Base-by-base conservation (phyloP, 2,113 vertebrate species). In the Dasyurus viverrinus region DNA sequence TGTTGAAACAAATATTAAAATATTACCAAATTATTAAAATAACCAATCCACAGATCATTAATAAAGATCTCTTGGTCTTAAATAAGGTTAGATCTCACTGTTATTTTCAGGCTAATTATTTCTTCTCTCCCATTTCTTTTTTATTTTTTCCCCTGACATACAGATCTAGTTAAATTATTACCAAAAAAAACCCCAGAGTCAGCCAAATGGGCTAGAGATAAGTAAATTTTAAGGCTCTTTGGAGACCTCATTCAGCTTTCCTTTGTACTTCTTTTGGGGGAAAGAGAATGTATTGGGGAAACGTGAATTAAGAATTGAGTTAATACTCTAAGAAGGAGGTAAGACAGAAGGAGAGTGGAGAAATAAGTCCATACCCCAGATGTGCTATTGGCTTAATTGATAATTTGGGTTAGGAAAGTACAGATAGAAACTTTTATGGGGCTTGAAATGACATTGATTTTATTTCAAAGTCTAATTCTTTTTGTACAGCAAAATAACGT, bases 361-460 rank as follows among this genome's bases (percentile, higher is more conserved):
- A 23, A 84, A 84, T 42, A 6, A 84, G 16, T 10, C 57, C n/a
- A 7, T 84, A 84, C 5, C n/a, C 68, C n/a, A 84, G 36, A 84
- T 84, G n/a, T 84, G n/a, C 68, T 42, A n/a, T 84, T 84, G 68
- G 19, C 68, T 84, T 84, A 84, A 84, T 42, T 42, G 42, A 42
- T 42, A 42, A 1, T n/a, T 84, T 84, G 68, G n/a, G n/a, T 91
- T 90, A 92, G 93, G 30, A 30, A 53, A 27, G n/a, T 89, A 36
- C 30, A 46, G 53, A 19, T 36, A 89, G 54, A 54, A 84, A 93
- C 68, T 90, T 27, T 60, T 60, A 8, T 94, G 93, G 95, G 53
- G 84, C 95, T 68, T n/a, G 93, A 90, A 54, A 90, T n/a, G 92
- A 27, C 36, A 9, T 89, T 53, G 55, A 90, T 57, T 52, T 97